These are phyloP conservation scores for Ennomos erosarius DNA, from an alignment of 2,888 invertebrate species.

Conservation along the genomic window DNA sequence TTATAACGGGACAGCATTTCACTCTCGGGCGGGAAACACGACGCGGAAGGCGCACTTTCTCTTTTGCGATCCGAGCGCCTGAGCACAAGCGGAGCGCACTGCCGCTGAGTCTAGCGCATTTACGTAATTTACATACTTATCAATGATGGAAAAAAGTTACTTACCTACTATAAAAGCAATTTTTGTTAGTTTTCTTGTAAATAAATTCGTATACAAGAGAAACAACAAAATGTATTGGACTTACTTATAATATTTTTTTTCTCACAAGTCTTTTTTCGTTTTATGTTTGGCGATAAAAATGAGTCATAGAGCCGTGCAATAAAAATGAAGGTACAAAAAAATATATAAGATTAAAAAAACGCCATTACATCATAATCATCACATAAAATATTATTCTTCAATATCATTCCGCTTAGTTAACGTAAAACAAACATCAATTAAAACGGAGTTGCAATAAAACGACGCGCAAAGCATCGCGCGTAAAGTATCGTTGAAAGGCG, in stretches of 20 bases:
- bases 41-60: slow-evolving; percentile 83
- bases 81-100: slow-evolving; percentile 45
- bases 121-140: slow-evolving; percentile 31
- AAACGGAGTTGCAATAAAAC: slow-evolving; percentile 61
- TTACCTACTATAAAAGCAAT: no score
- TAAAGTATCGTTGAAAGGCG: slow-evolving; percentile 70
- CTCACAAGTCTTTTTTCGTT: no score
- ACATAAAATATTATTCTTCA: slow-evolving; percentile 35
- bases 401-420: slow-evolving; percentile 49
- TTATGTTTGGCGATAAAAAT: slow-evolving; percentile 4
- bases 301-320: no score
- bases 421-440: slow-evolving; percentile 59
- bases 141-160: slow-evolving; percentile 7
- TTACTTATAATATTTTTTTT: no score
- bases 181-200: no score
- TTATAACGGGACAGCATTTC: slow-evolving; percentile 81
- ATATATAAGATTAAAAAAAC: background rate
- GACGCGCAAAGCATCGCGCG: slow-evolving; percentile 64
- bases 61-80: slow-evolving; percentile 71
- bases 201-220: no score
- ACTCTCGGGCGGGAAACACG: slow-evolving; percentile 83
- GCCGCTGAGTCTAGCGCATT: slow-evolving; percentile 18
- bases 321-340: background rate
- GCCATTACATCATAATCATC: slow-evolving; percentile 10
- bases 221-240: no score